phyloP scores from a whole-genome alignment of 2,888 invertebrate genomes.

The Lamellibrachia columna region DNA sequence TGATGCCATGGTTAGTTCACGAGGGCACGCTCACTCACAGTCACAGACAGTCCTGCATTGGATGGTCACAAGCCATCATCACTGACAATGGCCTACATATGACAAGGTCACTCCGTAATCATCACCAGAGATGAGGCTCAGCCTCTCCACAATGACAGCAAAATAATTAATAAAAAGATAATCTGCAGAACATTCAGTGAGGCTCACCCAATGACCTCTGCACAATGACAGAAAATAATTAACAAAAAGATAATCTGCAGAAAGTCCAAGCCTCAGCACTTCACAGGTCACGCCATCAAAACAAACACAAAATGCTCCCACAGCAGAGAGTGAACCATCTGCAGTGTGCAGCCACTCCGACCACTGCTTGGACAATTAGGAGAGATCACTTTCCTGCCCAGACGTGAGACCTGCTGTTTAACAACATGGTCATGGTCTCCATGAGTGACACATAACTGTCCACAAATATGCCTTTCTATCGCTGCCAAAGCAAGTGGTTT shows the following conservation, averaged over 20 bases:
- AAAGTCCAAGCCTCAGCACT: neutral
- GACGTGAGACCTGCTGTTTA: neutral
- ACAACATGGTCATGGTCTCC: conserved; percentile 8
- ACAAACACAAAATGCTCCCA: neutral
- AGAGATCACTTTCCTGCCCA: neutral
- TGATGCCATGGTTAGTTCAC: neutral
- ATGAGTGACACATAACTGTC: neutral
- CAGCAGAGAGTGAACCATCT: neutral
- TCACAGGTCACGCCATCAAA: neutral
- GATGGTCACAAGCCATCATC: neutral
- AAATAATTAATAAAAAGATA: neutral
- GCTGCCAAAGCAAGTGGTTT: neutral
- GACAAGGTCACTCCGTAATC: neutral
- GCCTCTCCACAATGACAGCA: neutral
- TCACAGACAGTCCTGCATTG: neutral
- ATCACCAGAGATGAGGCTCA: neutral
- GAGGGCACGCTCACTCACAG: neutral
- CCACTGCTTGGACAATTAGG: neutral
- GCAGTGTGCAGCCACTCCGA: neutral
- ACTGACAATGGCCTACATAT: neutral
- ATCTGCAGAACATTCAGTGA: neutral
- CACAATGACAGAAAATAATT: neutral
- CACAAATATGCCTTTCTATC: neutral
- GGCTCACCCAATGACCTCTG: neutral
- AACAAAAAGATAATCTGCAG: neutral